Evolutionary conservation across 2,113 vertebrate species (phyloP).

Genomic region (Paracanthobrama guichenoti): DNA sequence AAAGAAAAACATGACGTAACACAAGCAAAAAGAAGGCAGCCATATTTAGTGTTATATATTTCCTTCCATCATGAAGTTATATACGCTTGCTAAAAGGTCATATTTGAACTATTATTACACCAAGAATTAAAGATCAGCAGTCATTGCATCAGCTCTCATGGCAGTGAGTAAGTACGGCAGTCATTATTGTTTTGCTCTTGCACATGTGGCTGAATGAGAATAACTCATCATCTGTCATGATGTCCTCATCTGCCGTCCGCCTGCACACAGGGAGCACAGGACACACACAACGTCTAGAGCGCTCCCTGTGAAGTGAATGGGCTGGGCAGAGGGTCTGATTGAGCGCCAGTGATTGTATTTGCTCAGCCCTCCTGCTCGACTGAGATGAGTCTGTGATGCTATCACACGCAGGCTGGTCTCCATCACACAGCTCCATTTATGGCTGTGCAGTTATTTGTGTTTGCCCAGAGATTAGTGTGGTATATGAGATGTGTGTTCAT

Average conservation of each 20-base stretch:
- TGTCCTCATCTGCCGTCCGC: background rate
- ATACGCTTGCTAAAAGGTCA: constrained; percentile 1
- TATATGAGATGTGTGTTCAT: constrained; percentile 50
- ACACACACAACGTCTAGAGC: too few species aligned
- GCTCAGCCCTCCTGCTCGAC: constrained; percentile 34
- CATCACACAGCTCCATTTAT: constrained; percentile 38
- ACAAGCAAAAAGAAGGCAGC: background rate
- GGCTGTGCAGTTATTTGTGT: constrained; percentile 48
- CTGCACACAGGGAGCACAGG: background rate
- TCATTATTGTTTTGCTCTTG: constrained; percentile 11
- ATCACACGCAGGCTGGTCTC: constrained; percentile 10
- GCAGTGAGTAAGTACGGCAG: background rate
- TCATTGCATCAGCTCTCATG: background rate
- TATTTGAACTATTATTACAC: background rate
- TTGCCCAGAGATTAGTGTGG: constrained; percentile 54
- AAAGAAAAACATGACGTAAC: too few species aligned
- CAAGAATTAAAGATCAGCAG: background rate
- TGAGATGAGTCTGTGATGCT: constrained; percentile 35
- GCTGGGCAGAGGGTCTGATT: constrained; percentile 45
- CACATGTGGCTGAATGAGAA: constrained; percentile 34
- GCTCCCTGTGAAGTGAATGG: background rate
- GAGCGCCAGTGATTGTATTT: constrained; percentile 53
- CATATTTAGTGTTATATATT: background rate
- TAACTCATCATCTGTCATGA: constrained; percentile 32
- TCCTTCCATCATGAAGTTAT: background rate